These are phyloP conservation scores for Glyphotaelius pellucidus DNA, from an alignment of 2,888 invertebrate genomes.

Conservation along the genomic window DNA sequence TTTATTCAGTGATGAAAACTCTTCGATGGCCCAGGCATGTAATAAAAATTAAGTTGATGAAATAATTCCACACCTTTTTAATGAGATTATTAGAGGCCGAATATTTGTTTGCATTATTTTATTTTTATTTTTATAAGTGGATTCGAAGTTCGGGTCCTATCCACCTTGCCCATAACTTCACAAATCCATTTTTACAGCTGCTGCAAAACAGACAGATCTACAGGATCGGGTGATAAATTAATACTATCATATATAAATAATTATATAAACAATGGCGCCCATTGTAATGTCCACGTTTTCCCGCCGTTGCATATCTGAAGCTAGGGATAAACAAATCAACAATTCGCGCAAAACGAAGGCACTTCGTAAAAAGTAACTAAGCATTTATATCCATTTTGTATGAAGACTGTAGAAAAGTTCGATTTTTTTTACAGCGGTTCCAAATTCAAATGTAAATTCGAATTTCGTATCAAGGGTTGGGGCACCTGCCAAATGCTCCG, in stretches of 20 bases:
- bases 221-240: slow-evolving; percentile 25
- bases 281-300: slow-evolving; percentile 15
- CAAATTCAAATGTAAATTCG: background rate
- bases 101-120: background rate
- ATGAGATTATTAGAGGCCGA: background rate
- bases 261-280: slow-evolving; percentile 30
- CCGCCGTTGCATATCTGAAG: slow-evolving; percentile 10
- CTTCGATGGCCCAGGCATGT: background rate
- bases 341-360: background rate
- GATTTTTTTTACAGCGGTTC: background rate
- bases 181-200: slow-evolving; percentile 33
- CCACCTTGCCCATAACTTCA: slow-evolving; percentile 22
- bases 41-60: background rate
- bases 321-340: background rate
- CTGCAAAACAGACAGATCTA: background rate
- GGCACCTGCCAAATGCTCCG: slow-evolving; percentile 50
- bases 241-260: background rate
- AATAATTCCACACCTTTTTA: background rate
- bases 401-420: background rate
- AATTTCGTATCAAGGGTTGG: slow-evolving; percentile 34
- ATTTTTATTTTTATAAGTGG: background rate
- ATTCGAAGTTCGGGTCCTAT: background rate
- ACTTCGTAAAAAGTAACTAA: background rate
- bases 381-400: background rate
- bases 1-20: background rate